Percentiles rank a stretch among this genome's conserved stretches.
phyloP scores from a whole-genome alignment of 2,797 vertebrate species.

The Tiaroga cobitis region DNA sequence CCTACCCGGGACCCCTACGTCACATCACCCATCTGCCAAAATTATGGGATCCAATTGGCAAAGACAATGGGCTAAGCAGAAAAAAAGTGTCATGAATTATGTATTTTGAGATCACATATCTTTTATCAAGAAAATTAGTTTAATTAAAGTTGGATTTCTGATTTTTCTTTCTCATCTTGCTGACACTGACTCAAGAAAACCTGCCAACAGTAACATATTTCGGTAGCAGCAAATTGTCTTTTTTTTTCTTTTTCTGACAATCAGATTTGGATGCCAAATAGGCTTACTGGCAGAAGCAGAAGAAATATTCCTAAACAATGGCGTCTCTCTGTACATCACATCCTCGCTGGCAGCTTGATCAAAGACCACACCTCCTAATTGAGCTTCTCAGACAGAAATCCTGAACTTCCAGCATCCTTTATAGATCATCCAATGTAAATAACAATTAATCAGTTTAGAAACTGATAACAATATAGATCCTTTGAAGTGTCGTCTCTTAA shows the following conservation, averaged over 20 bases:
- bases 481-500: slow-evolving; percentile 22
- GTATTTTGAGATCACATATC: neutral
- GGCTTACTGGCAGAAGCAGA: slow-evolving; percentile 48
- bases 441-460: slow-evolving; percentile 37
- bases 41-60: neutral
- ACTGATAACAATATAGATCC: slow-evolving; percentile 32
- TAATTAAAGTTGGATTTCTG: slow-evolving; percentile 4
- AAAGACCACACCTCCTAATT: slow-evolving; percentile 41
- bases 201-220: slow-evolving; percentile 54
- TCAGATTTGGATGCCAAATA: slow-evolving; percentile 40
- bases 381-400: slow-evolving; percentile 14
- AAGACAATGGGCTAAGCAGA: neutral
- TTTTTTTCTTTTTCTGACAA: slow-evolving; percentile 26
- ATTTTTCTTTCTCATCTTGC: neutral
- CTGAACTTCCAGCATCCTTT: slow-evolving; percentile 39
- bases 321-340: slow-evolving; percentile 37
- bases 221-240: slow-evolving; percentile 36
- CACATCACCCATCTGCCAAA: neutral
- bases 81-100: slow-evolving; percentile 11
- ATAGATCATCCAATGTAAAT: slow-evolving; percentile 49
- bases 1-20: neutral
- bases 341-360: slow-evolving; percentile 38
- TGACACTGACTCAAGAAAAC: neutral
- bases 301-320: slow-evolving; percentile 44
- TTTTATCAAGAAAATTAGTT: neutral